A percentile compares a stretch with the other conserved stretches of the same genome.
Conservation (phyloP, 2,113 vertebrate genomes). For the Butastur rufipennis region DNA sequence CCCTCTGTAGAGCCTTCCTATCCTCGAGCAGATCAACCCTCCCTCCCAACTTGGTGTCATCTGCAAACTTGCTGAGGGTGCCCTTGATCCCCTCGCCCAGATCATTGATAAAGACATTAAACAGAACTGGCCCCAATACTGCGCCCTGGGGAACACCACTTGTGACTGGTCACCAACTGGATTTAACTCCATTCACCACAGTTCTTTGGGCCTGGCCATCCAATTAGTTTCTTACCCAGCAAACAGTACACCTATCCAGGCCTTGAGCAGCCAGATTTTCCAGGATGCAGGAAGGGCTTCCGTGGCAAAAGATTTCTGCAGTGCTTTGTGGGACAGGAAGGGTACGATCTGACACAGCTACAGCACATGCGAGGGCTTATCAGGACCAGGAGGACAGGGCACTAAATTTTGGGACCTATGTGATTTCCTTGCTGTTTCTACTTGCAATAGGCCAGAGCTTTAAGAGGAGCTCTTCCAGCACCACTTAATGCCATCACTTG, state of each 20-base stretch:
- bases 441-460: neutral
- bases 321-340: neutral
- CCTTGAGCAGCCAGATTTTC: neutral
- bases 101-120: neutral
- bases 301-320: neutral
- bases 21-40: neutral
- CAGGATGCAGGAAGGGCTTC: neutral
- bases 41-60: fast-evolving
- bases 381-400: neutral
- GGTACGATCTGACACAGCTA: neutral
- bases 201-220: neutral
- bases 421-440: neutral
- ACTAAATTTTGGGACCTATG: neutral
- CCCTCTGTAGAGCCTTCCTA: neutral
- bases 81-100: fast-evolving
- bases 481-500: neutral
- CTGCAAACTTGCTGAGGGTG: neutral
- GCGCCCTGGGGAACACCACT: neutral
- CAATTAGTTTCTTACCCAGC: neutral
- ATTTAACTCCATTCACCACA: neutral
- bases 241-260: neutral
- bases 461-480: neutral
- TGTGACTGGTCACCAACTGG: fast-evolving
- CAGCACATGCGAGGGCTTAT: fast-evolving
- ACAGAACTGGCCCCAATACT: fast-evolving